A percentile compares a stretch with the other conserved stretches of the same genome.
These are phyloP conservation scores for Callinectes sapidus DNA, from an alignment of 2,888 invertebrate genomes.

Conservation along the genomic window DNA sequence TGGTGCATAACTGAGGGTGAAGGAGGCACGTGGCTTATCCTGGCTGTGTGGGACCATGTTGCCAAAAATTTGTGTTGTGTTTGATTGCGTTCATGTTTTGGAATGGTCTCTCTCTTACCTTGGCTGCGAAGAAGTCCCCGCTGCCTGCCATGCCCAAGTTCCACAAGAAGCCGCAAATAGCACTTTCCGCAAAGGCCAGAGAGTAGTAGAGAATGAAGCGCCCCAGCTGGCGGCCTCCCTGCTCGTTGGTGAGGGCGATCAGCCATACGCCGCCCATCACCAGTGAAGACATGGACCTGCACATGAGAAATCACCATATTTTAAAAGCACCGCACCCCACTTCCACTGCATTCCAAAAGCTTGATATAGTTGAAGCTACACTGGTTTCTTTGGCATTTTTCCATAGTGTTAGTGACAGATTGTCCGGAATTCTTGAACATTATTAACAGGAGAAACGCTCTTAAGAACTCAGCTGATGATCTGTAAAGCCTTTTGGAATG, in stretches of 20 bases:
- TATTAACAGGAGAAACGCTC: too few relatives aligned
- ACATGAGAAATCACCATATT: background rate
- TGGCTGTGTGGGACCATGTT: background rate
- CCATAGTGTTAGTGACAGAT: too few relatives aligned
- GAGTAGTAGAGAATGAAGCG: slow-evolving; percentile 59
- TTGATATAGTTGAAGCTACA: too few relatives aligned
- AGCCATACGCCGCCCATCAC: slow-evolving; percentile 67
- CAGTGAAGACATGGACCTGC: slow-evolving; percentile 57
- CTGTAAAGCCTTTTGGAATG: too few relatives aligned
- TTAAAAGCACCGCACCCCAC: background rate
- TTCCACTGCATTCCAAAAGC: too few relatives aligned
- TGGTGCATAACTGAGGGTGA: background rate
- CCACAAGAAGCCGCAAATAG: slow-evolving; percentile 61
- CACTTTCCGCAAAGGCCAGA: slow-evolving; percentile 57
- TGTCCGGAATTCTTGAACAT: too few relatives aligned
- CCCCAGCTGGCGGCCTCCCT: slow-evolving; percentile 63
- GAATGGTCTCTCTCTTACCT: slow-evolving; percentile 31
- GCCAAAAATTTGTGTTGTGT: too few relatives aligned
- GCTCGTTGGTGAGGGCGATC: slow-evolving; percentile 62
- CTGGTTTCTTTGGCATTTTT: too few relatives aligned
- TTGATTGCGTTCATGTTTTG: too few relatives aligned
- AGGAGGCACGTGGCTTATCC: background rate
- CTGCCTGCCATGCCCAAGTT: slow-evolving; percentile 45
- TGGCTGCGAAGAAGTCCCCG: slow-evolving; percentile 57
- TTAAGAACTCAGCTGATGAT: too few relatives aligned